These are phyloP conservation scores for Metopolophium dirhodum DNA, from an alignment of 1,140 invertebrate species.

Conservation along the genomic window DNA sequence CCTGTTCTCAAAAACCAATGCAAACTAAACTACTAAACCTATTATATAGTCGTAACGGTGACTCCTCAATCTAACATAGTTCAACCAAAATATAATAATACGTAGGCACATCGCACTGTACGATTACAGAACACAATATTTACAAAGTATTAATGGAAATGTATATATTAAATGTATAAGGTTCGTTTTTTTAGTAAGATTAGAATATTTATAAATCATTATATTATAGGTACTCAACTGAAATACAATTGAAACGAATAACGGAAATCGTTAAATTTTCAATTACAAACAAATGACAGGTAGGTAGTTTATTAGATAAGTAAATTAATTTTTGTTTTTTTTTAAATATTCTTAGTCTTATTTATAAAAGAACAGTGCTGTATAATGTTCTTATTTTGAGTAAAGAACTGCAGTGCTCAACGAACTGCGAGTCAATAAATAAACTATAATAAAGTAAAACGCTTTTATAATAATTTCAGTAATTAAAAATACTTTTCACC, in stretches of 20 bases:
- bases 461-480: neutral
- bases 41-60: neutral
- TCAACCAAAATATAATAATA: neutral
- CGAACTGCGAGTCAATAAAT: neutral
- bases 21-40: neutral
- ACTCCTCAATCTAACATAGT: neutral
- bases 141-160: too few relatives aligned
- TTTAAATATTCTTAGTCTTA: neutral
- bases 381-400: neutral
- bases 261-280: too few relatives aligned
- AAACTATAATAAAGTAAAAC: neutral
- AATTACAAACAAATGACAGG: too few relatives aligned
- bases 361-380: neutral
- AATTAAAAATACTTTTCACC: neutral
- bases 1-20: neutral
- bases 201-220: neutral
- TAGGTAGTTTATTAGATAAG: neutral
- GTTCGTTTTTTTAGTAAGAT: neutral
- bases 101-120: neutral
- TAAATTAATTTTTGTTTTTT: neutral
- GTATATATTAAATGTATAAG: too few relatives aligned
- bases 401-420: neutral
- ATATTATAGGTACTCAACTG: neutral
- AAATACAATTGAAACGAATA: neutral
- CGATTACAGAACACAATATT: too few relatives aligned